These are phyloP conservation scores for Panzeria rudis DNA, from an alignment of 2,888 invertebrate genomes.

Conservation along the genomic window DNA sequence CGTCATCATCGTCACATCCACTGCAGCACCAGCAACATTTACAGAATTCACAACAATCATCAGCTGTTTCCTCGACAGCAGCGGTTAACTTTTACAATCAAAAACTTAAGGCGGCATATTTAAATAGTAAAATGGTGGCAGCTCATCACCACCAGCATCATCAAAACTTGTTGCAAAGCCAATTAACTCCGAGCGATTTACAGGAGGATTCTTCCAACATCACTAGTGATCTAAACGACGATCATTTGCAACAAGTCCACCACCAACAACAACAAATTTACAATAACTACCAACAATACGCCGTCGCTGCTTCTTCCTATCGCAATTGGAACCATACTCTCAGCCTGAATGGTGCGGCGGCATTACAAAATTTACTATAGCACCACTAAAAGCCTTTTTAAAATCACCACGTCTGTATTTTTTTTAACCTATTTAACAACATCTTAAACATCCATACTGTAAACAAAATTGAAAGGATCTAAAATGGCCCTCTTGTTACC, in stretches of 20 bases:
- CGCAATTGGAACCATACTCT: constrained; percentile 81
- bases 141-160: constrained; percentile 73
- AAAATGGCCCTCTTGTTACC: neutral
- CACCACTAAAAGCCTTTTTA: constrained; percentile 51
- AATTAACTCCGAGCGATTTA: constrained; percentile 75
- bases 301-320: constrained; percentile 79
- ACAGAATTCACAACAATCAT: constrained; percentile 74
- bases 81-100: constrained; percentile 71
- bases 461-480: neutral
- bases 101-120: constrained; percentile 66
- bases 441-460: neutral
- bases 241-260: constrained; percentile 77
- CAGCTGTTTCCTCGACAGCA: constrained; percentile 70
- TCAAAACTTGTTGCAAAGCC: constrained; percentile 78
- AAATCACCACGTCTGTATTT: neutral
- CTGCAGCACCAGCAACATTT: constrained; percentile 77
- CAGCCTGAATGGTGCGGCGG: constrained; percentile 80
- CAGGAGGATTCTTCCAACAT: constrained; percentile 81
- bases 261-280: constrained; percentile 78
- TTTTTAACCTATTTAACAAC: neutral
- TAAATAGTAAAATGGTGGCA: constrained; percentile 70
- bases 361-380: constrained; percentile 81
- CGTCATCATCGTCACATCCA: constrained; percentile 55
- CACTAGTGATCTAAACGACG: constrained; percentile 81
- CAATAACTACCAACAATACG: constrained; percentile 81